A percentile compares a stretch with the other conserved stretches of the same genome.
Evolutionary conservation across 1,140 invertebrate species (phyloP).

Genomic region (Tetramorium alpestre): DNA sequence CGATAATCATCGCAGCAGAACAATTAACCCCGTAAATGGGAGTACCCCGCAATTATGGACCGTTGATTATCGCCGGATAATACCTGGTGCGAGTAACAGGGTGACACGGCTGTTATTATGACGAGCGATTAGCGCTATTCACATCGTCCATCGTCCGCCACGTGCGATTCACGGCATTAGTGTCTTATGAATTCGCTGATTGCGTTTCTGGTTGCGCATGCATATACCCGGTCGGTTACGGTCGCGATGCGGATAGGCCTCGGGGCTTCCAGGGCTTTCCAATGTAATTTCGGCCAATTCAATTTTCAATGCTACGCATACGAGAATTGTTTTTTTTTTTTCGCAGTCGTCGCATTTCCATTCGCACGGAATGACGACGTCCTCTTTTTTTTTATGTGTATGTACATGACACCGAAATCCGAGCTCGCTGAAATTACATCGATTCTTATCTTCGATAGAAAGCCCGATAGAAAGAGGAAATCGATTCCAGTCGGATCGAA

Average conservation of each 20-base stretch:
- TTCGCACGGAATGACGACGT: background rate
- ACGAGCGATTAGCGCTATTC: constrained; percentile 65
- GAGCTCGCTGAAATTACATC: background rate
- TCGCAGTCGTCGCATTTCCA: background rate
- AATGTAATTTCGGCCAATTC: background rate
- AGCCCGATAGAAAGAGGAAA: background rate
- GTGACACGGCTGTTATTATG: constrained; percentile 72
- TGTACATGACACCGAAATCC: background rate
- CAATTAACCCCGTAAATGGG: constrained; percentile 69
- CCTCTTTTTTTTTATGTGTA: background rate
- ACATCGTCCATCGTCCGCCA: constrained; percentile 45
- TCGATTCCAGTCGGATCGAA: background rate
- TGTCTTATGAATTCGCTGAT: constrained; percentile 70
- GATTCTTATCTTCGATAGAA: constrained; percentile 1
- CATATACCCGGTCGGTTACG: background rate
- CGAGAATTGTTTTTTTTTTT: background rate
- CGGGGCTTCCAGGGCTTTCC: background rate
- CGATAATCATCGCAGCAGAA: constrained; percentile 59
- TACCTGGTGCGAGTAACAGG: constrained; percentile 64
- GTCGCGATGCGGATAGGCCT: background rate
- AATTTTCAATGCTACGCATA: background rate
- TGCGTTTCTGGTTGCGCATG: constrained; percentile 58
- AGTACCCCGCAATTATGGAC: constrained; percentile 60
- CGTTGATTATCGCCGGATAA: constrained; percentile 71
- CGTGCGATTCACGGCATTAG: constrained; percentile 55